Conservation (phyloP, 2,797 vertebrate genomes). For the Diceros bicornis region DNA sequence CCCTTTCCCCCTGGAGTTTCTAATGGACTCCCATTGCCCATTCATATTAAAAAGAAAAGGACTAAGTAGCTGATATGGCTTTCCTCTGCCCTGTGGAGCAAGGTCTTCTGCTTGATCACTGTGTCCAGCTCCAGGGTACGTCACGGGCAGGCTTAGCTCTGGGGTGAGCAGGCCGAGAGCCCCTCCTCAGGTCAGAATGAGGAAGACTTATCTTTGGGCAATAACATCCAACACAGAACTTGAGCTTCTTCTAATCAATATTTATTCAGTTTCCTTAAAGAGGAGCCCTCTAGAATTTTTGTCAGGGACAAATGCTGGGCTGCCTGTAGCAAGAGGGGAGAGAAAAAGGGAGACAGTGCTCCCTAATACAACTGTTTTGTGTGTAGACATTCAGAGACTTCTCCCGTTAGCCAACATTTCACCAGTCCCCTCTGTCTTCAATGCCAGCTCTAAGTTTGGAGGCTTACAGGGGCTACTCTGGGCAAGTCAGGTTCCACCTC, state of each 20-base stretch:
- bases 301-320: background rate
- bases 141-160: background rate
- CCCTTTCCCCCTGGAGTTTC: background rate
- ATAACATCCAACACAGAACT: background rate
- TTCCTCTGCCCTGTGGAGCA: background rate
- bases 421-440: background rate
- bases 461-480: background rate
- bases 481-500: background rate
- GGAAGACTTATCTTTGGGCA: background rate
- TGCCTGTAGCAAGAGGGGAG: background rate
- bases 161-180: background rate
- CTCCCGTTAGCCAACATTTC: background rate
- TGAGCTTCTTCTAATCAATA: conserved; percentile 9
- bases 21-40: background rate
- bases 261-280: conserved; percentile 43
- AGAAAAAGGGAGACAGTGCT: background rate
- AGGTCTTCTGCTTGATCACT: background rate
- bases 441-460: background rate
- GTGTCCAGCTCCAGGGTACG: background rate
- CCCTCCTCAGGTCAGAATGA: background rate
- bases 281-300: conserved; percentile 2
- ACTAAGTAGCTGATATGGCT: background rate
- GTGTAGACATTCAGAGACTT: background rate
- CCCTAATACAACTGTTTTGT: background rate
- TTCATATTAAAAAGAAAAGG: conserved; percentile 53